Percentiles rank a stretch among this genome's conserved stretches.
phyloP scores from a whole-genome alignment of 2,113 vertebrate genomes.

The Peromyscus californicus region DNA sequence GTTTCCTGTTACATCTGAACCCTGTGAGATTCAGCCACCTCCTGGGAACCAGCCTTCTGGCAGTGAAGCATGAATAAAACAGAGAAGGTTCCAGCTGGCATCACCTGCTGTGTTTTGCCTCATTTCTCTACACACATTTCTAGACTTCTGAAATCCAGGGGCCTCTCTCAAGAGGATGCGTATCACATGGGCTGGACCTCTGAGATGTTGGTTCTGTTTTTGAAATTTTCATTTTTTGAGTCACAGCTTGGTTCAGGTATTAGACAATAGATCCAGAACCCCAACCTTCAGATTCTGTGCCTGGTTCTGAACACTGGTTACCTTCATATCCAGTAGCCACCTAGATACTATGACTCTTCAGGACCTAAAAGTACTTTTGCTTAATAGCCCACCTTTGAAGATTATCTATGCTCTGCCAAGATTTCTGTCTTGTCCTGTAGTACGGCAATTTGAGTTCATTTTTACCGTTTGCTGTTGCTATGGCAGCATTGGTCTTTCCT shows the following conservation, averaged over 20 bases:
- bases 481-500: background rate
- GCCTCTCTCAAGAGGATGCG: conserved; percentile 67
- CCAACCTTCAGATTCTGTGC: background rate
- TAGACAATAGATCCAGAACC: conserved; percentile 13
- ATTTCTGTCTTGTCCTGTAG: background rate
- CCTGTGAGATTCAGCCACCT: conserved; percentile 85
- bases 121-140: conserved; percentile 81
- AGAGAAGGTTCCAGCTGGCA: conserved; percentile 83
- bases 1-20: conserved; percentile 85
- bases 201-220: conserved; percentile 62
- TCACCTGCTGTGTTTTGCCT: conserved; percentile 84
- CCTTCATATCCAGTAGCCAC: background rate
- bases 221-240: conserved; percentile 54
- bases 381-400: conserved; percentile 46
- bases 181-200: conserved; percentile 58
- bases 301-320: background rate
- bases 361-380: background rate
- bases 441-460: background rate
- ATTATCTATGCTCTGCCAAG: background rate
- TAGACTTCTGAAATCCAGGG: conserved; percentile 80
- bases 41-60: conserved; percentile 84
- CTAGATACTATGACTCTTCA: conserved; percentile 1
- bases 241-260: conserved; percentile 30
- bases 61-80: conserved; percentile 81
- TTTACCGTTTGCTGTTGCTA: background rate